A percentile compares a stretch with the other conserved stretches of the same genome.
Evolutionary conservation across 2,888 invertebrate species (phyloP).

Genomic region (Reticulitermes lucifugus): DNA sequence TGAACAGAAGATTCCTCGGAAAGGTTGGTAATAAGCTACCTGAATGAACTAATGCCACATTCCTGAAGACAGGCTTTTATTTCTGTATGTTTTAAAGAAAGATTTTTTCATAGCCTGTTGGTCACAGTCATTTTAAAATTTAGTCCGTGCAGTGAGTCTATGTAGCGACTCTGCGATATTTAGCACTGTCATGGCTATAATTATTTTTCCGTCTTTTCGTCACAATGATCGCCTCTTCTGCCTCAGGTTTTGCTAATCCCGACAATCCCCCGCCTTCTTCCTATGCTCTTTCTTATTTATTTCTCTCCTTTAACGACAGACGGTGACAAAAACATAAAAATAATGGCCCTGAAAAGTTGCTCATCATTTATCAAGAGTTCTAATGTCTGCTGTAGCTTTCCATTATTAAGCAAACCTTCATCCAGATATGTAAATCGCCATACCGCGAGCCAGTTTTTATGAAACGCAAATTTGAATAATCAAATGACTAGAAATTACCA

Average conservation of each 20-base stretch:
- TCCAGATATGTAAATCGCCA: constrained; percentile 9
- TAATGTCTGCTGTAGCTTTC: constrained; percentile 9
- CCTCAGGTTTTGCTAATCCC: background rate
- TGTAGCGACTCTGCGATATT: background rate
- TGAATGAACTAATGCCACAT: too few species aligned
- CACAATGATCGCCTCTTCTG: background rate
- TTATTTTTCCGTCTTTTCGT: background rate
- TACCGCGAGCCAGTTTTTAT: background rate
- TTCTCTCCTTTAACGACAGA: constrained; percentile 6
- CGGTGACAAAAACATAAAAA: constrained; percentile 35
- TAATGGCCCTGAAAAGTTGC: constrained; percentile 35
- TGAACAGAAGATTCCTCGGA: too few species aligned
- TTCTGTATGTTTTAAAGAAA: too few species aligned
- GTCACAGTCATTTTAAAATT: too few species aligned
- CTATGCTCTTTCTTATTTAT: constrained; percentile 7
- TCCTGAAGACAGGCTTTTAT: too few species aligned
- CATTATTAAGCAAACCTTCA: background rate
- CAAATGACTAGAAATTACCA: background rate
- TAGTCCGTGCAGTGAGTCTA: too few species aligned
- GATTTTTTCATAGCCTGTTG: too few species aligned
- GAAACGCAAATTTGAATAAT: background rate
- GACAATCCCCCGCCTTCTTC: background rate
- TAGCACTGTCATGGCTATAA: constrained; percentile 25
- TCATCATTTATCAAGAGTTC: constrained; percentile 31
- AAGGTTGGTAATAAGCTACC: too few species aligned